Evolutionary conservation across 1,140 invertebrate species (phyloP), one percentile per base, ranked within the genome.

Genomic region (Brachionus rubens): DNA sequence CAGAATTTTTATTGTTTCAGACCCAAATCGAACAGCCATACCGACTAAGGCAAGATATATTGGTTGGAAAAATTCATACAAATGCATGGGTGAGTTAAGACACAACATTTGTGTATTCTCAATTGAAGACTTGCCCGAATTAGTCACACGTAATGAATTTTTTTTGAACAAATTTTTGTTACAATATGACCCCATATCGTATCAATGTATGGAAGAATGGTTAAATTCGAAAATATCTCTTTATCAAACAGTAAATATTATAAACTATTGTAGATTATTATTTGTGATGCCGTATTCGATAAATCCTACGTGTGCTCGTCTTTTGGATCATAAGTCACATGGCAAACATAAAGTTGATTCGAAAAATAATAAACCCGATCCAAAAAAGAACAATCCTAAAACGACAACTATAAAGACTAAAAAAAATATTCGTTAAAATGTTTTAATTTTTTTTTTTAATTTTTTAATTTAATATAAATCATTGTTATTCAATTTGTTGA

Each of bases 151-250:
- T 21, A 79, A 62, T 14, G 78, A 81, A 67, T 56, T 83, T n/a
- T 82, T 83, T 77, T 81, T 80, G 40, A 84, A 84, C 77, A 84
- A 84, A 76, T 82, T 84, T 65, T 78, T 81, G 62, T 56, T 77
- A 24, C 77, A 80, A 26, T 80, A 75, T 56, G 77, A 83, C 28
- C 81, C 77, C 0, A 62, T 79, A 1, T 77, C 80, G 0, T 79
- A 80, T 5, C 80, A 82, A 12, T 84, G 83, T 68, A 50, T 84
- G 67, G 81, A 82, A 67, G 80, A 82, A 52, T 81, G 79, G 43
- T 14, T 72, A 5, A 54, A 48, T 36, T 54, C 46, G 21, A 72
- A 50, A 54, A 36, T 72, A 21, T 48, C 68, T n/a, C 30, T 54
- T 40, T 54, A 54, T 24, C 68, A 72, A 48, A 54, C 68, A 48